Conservation (phyloP, 1,140 invertebrate genomes). For the Nasonia giraulti region DNA sequence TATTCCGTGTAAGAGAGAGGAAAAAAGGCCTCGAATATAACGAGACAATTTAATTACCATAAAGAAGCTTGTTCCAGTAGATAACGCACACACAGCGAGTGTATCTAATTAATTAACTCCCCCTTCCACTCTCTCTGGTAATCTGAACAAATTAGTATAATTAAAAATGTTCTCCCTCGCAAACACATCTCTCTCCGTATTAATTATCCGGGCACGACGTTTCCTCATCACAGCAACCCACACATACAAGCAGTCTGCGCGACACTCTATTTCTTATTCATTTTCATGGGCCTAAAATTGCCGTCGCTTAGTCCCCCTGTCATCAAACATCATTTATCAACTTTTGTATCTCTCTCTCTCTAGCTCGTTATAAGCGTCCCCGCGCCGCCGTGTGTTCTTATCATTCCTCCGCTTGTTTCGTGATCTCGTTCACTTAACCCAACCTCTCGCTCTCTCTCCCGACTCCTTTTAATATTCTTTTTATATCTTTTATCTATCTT, state of each 20-base stretch:
- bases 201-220: neutral
- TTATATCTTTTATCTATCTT: slow-evolving; percentile 44
- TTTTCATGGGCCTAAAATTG: slow-evolving; percentile 16
- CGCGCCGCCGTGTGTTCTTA: slow-evolving; percentile 4
- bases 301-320: neutral
- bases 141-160: slow-evolving; percentile 20
- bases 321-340: slow-evolving; percentile 40
- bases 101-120: neutral
- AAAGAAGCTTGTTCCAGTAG: neutral
- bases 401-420: slow-evolving; percentile 32
- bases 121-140: neutral
- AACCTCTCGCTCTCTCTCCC: neutral
- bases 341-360: neutral
- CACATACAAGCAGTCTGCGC: neutral
- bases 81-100: neutral
- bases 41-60: neutral
- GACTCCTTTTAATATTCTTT: slow-evolving; percentile 43
- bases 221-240: neutral
- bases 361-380: slow-evolving; percentile 13
- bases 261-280: slow-evolving; percentile 12
- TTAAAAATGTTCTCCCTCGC: neutral
- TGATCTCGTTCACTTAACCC: slow-evolving; percentile 45
- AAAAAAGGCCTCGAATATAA: neutral
- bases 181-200: neutral
- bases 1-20: too few species aligned